These are phyloP conservation scores for Seriola rivoliana DNA, from an alignment of 2,113 vertebrate species.

Conservation along the genomic window DNA sequence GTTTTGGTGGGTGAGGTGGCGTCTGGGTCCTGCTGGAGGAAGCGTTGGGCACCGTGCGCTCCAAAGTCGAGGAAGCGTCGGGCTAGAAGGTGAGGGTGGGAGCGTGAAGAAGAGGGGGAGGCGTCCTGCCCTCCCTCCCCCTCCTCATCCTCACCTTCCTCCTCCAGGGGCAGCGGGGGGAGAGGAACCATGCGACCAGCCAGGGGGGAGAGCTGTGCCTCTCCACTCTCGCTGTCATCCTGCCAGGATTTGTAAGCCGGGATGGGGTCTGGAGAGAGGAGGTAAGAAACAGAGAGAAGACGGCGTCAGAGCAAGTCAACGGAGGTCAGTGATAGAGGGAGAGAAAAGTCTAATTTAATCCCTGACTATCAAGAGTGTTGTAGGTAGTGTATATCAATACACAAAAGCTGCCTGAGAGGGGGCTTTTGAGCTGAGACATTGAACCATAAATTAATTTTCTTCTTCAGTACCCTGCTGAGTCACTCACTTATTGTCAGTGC, in stretches of 20 bases:
- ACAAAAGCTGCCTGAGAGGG: neutral
- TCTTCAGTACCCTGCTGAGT: slow-evolving; percentile 14
- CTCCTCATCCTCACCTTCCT: slow-evolving; percentile 83
- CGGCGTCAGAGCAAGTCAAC: neutral
- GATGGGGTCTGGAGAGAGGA: slow-evolving; percentile 90
- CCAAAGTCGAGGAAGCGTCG: slow-evolving; percentile 95
- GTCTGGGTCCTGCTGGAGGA: slow-evolving; percentile 92
- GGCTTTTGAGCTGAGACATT: neutral
- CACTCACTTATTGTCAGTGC: slow-evolving; percentile 10
- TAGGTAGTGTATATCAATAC: neutral
- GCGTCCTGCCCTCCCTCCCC: slow-evolving; percentile 86
- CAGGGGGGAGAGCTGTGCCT: slow-evolving; percentile 96
- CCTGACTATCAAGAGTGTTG: neutral
- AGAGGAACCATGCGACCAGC: slow-evolving; percentile 95
- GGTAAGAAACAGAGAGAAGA: slow-evolving; percentile 16
- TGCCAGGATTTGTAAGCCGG: slow-evolving; percentile 97
- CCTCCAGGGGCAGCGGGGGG: slow-evolving; percentile 88
- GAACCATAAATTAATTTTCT: neutral
- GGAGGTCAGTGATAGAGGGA: slow-evolving; percentile 41
- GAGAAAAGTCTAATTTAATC: neutral
- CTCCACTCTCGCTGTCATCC: slow-evolving; percentile 93
- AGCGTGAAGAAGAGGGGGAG: slow-evolving; percentile 75
- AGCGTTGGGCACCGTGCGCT: slow-evolving; percentile 90
- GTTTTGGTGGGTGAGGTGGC: slow-evolving; percentile 92
- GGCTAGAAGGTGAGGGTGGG: slow-evolving; percentile 88